Conservation (phyloP, 2,113 vertebrate genomes). For the Rattus norvegicus region DNA sequence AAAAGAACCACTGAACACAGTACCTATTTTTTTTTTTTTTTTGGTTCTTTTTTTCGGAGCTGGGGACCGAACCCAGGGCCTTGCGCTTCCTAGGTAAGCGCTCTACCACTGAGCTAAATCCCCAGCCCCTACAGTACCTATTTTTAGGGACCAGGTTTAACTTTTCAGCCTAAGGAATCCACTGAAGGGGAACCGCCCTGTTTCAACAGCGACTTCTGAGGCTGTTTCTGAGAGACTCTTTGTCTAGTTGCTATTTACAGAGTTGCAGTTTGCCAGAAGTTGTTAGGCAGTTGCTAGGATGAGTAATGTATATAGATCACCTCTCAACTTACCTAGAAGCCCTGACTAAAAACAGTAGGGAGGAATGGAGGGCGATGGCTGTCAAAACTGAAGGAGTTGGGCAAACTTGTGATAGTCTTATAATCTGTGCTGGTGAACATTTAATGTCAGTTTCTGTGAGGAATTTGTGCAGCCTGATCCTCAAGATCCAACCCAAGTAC, state of each 20-base stretch:
- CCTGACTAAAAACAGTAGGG: conserved; percentile 2
- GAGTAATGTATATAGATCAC: conserved; percentile 54
- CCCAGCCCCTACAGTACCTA: too few relatives aligned
- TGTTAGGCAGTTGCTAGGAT: conserved; percentile 71
- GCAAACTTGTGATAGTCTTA: conserved; percentile 21
- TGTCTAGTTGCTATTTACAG: conserved; percentile 70
- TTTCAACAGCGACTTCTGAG: conserved; percentile 2
- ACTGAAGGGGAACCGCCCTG: background rate
- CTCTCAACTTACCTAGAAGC: conserved; percentile 41
- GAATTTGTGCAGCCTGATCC: background rate
- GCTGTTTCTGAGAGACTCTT: background rate
- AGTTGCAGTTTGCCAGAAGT: conserved; percentile 46
- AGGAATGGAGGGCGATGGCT: background rate
- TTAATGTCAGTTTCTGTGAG: conserved; percentile 24
- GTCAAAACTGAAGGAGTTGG: conserved; percentile 30
- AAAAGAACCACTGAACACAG: background rate
- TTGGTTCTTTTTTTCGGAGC: too few relatives aligned
- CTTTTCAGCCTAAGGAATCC: conserved; percentile 3
- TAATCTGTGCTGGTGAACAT: background rate
- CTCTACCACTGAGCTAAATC: too few relatives aligned
- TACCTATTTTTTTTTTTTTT: background rate
- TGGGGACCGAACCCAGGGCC: too few relatives aligned
- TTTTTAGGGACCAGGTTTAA: conserved; percentile 30
- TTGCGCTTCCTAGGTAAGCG: too few relatives aligned
- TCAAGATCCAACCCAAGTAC: background rate